Evolutionary conservation across 1,140 invertebrate species (phyloP).

Genomic region (Pygmarrhopalites habei): DNA sequence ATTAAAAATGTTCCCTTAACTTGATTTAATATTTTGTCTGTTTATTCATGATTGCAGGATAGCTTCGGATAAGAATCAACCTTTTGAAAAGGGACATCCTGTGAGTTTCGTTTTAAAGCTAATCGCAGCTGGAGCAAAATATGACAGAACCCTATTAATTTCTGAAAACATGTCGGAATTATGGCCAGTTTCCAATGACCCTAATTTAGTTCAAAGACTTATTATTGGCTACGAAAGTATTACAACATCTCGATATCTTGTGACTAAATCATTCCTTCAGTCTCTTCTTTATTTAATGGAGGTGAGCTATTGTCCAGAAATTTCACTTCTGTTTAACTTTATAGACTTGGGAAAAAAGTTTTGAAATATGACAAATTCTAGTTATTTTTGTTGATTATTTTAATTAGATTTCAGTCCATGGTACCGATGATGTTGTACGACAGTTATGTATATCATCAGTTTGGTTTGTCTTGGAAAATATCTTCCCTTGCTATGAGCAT

Average conservation of each 20-base stretch:
- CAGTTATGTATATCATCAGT: slow-evolving; percentile 2
- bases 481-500: slow-evolving; percentile 14
- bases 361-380: too few species aligned
- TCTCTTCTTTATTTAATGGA: slow-evolving; percentile 14
- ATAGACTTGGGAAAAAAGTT: too few species aligned
- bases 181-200: slow-evolving; percentile 7
- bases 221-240: slow-evolving; percentile 31
- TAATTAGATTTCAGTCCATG: background rate
- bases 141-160: slow-evolving; percentile 2
- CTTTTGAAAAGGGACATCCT: background rate
- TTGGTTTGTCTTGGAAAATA: slow-evolving; percentile 30
- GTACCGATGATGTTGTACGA: background rate
- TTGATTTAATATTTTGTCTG: background rate
- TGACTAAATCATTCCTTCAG: slow-evolving; percentile 19
- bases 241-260: background rate
- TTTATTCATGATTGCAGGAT: background rate
- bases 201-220: slow-evolving; percentile 12
- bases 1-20: too few species aligned
- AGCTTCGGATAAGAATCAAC: background rate
- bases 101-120: slow-evolving; percentile 7
- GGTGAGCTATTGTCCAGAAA: slow-evolving; percentile 10
- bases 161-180: slow-evolving; percentile 8
- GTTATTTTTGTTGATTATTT: too few species aligned
- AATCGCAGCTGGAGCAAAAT: slow-evolving; percentile 9
- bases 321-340: background rate